A percentile compares a stretch with the other conserved stretches of the same genome.
Evolutionary conservation across 2,113 vertebrate species (phyloP).

Genomic region (Phylloscopus trochilus): DNA sequence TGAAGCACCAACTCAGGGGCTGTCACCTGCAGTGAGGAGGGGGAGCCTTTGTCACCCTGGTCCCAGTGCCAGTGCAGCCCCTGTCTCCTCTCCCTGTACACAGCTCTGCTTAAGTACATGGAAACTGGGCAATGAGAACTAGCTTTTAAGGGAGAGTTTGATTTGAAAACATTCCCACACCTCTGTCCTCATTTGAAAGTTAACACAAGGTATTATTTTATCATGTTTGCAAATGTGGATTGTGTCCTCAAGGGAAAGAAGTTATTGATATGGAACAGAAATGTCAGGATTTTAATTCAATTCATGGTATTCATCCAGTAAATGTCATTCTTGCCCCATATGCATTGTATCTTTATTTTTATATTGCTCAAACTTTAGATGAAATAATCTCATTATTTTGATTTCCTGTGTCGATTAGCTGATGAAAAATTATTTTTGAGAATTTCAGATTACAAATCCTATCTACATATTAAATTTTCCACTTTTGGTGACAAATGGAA

Average conservation of each 20-base stretch:
- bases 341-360: background rate
- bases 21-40: background rate
- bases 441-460: background rate
- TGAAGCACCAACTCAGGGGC: accelerated
- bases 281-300: background rate
- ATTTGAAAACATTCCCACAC: background rate
- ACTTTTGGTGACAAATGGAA: background rate
- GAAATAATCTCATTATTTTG: background rate
- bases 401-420: background rate
- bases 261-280: background rate
- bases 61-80: accelerated
- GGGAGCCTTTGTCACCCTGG: background rate
- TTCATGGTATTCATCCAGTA: background rate
- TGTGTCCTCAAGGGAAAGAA: background rate
- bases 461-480: background rate
- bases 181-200: background rate
- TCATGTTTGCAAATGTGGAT: background rate
- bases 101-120: background rate
- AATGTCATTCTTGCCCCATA: background rate
- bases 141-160: background rate
- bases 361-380: background rate
- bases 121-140: background rate
- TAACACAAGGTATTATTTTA: background rate
- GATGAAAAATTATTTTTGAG: slow-evolving; percentile 2
- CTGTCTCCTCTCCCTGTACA: accelerated